phyloP scores from a whole-genome alignment of 2,888 invertebrate species.

The Mythimna loreyi region DNA sequence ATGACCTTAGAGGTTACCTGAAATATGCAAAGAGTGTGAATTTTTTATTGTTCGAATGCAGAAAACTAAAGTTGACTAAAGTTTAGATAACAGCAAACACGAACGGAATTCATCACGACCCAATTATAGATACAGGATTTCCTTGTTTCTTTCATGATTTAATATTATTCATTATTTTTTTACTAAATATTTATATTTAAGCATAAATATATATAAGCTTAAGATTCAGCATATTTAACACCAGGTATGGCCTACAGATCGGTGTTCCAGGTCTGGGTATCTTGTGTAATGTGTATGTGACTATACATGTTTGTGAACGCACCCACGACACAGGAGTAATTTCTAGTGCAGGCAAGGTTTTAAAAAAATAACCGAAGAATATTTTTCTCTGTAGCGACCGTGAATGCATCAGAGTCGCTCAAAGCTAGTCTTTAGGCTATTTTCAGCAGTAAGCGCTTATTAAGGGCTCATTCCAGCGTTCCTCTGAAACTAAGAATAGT shows the following conservation, averaged over 20 bases:
- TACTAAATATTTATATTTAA: not conserved
- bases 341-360: no score
- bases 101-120: slow-evolving; percentile 3
- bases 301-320: no score
- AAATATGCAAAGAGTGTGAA: slow-evolving; percentile 28
- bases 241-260: no score
- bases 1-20: slow-evolving; percentile 67
- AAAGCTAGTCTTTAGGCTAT: slow-evolving; percentile 54
- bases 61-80: slow-evolving; percentile 5
- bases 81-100: slow-evolving; percentile 1
- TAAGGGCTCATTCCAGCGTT: slow-evolving; percentile 42
- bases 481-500: slow-evolving; percentile 64
- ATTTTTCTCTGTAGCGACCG: not conserved
- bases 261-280: no score
- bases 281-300: no score
- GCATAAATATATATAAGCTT: no score
- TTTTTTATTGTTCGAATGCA: slow-evolving; percentile 6
- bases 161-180: not conserved
- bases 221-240: no score
- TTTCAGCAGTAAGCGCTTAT: slow-evolving; percentile 53
- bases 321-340: no score
- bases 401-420: slow-evolving; percentile 29
- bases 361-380: not conserved
- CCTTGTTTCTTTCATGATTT: not conserved
- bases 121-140: not conserved